Evolutionary conservation across 2,888 invertebrate species (phyloP).

Genomic region (Eurois occulta): DNA sequence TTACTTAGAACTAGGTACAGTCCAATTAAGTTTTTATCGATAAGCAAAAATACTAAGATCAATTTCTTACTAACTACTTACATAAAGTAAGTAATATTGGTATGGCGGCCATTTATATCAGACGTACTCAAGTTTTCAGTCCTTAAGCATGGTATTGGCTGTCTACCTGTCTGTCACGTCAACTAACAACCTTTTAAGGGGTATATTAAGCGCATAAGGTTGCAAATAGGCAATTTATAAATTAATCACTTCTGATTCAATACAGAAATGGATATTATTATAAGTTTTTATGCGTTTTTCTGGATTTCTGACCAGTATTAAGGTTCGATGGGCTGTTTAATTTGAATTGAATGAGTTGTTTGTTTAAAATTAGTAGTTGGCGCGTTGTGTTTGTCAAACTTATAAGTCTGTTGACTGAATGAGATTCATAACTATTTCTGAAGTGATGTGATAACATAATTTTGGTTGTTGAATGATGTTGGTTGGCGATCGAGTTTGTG

Average conservation of each 20-base stretch:
- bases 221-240: conserved; percentile 86
- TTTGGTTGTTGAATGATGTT: conserved; percentile 5
- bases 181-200: conserved; percentile 78
- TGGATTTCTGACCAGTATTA: conserved; percentile 55
- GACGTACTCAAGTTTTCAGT: conserved; percentile 53
- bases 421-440: conserved; percentile 30
- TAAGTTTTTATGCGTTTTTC: conserved; percentile 70
- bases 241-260: conserved; percentile 74
- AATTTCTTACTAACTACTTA: conserved; percentile 4
- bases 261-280: conserved; percentile 79
- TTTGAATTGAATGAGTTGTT: conserved; percentile 60
- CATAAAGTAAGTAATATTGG: conserved; percentile 14
- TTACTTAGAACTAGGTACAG: background rate
- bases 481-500: conserved; percentile 1
- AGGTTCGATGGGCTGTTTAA: conserved; percentile 36
- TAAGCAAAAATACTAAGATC: background rate
- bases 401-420: conserved; percentile 17
- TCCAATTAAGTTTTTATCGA: conserved; percentile 7
- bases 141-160: conserved; percentile 72
- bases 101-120: conserved; percentile 27
- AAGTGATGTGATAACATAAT: conserved; percentile 13
- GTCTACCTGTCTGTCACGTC: conserved; percentile 83
- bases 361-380: conserved; percentile 33
- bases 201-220: conserved; percentile 85
- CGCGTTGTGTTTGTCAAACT: conserved; percentile 34